Base-by-base conservation (phyloP, 2,113 vertebrate genomes). In the Ariopsis seemanni region DNA sequence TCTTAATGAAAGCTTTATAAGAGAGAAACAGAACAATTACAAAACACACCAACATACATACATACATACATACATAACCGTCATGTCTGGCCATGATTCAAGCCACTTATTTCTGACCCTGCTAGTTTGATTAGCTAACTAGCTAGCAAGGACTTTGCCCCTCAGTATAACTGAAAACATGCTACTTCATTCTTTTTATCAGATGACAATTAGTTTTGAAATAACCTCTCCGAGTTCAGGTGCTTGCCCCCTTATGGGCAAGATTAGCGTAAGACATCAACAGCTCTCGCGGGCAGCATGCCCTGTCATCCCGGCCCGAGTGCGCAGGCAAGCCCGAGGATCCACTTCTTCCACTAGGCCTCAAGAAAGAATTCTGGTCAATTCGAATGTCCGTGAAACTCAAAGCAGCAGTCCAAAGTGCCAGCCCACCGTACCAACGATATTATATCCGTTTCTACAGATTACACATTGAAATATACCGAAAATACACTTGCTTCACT, bases 271-370 rank as follows among this genome's bases (percentile, higher is more conserved):
- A 12, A 63, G 62, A 53, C 77, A 42, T 77, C 71, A 82, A 84
- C 79, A 85, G 72, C 82, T 87, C 57, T 84, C 78, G 22, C 85
- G 86, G 25, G 42, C 52, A 65, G 52, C 86, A 84, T 79, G 42
- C 85, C 86, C 86, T 80, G n/a, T 69, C 82, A 82, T 69, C 83
- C 58, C 88, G 86, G 86, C 67, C 88, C 30, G 62, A 84, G 84
- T 86, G 89, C 78, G 86, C 89, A 88, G 84, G 78, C 82, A 52
- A 91, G 90, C 85, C 90, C 91, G 90, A 69, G 89, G 90, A 91
- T 90, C 74, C 83, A 71, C 85, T 84, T 63, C 71, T 78, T 83
- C 86, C 83, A 89, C 84, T 81, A 91, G 92, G 92, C 91, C 92
- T 74, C 55, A 57, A 60, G 50, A 58, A 74, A 57, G 62, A 75